Conservation (phyloP, 2,888 invertebrate genomes). For the Acanthosepion esculentum region DNA sequence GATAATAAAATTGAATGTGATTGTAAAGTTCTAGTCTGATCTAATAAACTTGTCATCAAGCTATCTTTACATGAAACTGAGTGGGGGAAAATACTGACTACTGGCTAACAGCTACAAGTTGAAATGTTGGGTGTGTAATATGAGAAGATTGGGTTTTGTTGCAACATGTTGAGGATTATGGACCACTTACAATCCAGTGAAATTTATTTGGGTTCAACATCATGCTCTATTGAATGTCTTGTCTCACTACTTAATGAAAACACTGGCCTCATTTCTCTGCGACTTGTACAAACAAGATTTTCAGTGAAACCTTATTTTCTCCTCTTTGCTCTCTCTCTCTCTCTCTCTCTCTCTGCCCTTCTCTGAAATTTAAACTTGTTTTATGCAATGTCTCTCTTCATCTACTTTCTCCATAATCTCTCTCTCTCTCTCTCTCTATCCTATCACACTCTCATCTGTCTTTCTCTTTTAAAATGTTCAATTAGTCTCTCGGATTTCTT, state of each 20-base stretch:
- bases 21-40: no score
- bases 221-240: not conserved
- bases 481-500: no score
- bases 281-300: not conserved
- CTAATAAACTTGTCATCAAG: no score
- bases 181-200: not conserved
- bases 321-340: not conserved
- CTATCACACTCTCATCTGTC: not conserved
- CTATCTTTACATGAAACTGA: not conserved
- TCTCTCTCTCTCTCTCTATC: not conserved
- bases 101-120: not conserved
- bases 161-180: not conserved
- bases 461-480: not conserved
- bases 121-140: not conserved
- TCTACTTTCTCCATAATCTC: not conserved
- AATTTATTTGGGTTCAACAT: not conserved
- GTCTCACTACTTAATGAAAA: not conserved
- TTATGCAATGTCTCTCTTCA: not conserved
- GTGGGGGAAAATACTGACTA: not conserved
- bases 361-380: not conserved
- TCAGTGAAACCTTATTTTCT: not conserved
- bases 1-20: no score
- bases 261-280: not conserved
- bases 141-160: constrained; percentile 21
- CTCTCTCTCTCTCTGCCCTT: not conserved